Base-by-base conservation (phyloP, 2,113 vertebrate species). In the Otocyon megalotis region DNA sequence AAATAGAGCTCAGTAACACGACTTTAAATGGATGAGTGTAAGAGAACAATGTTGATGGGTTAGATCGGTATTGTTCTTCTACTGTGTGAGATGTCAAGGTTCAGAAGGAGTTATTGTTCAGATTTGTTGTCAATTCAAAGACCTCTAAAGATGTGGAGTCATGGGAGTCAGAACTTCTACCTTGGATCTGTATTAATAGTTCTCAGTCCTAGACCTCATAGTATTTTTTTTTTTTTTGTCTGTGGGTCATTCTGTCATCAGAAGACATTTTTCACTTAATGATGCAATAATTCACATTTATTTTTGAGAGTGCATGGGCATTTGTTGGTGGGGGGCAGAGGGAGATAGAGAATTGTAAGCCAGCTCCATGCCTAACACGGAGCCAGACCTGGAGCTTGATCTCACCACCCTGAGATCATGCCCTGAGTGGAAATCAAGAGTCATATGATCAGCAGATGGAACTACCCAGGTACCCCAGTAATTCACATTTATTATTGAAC, bases 51-150 rank as follows among this genome's bases (percentile, higher is more conserved):
- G 37, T 63, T 88, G 71, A 85, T 56, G 28, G 37, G n/a, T 84
- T 87, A 90, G 20, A 90, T 80, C n/a, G 84, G n/a, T 84, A 62
- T 43, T 91, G 20, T 65, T 87, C 8, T 96, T 96, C 65, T 96
- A 48, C 24, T 2, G 4, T 76, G n/a, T 81, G 76, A 77, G n/a
- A 62, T 82, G 28, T 71, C 50, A 71, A 65, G 63, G 5, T 85
- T 90, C 58, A 76, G n/a, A 87, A 90, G 54, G 30, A 85, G 53
- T 88, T 58, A 48, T 30, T 76, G 12, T 4, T 43, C 20, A 37
- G 71, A 60, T 92, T 94, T 7, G 1, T 69, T 81, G 58, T 88
- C 54, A 79, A 24, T 69, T 95, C 28, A 22, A 37, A 92, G n/a
- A 77, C 7, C 12, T 79, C 16, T 82, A 37, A 56, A 53, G 4